phyloP scores from a whole-genome alignment of 2,888 invertebrate genomes.

The Ophion ellenae region DNA sequence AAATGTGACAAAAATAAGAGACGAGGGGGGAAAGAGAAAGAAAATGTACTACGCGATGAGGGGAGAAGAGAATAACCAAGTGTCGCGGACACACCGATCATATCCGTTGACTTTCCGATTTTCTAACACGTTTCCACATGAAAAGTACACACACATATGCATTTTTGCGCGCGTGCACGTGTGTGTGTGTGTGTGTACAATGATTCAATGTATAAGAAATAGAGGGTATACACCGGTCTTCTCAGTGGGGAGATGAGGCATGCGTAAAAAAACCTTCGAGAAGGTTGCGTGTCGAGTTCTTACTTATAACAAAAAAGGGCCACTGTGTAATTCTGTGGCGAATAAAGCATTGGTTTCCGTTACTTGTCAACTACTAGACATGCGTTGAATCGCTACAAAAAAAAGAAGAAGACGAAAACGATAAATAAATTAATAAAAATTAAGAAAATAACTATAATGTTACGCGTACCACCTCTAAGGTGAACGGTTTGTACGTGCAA shows the following conservation, averaged over 20 bases:
- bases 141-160: neutral
- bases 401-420: conserved; percentile 41
- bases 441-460: conserved; percentile 62
- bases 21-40: conserved; percentile 38
- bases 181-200: neutral
- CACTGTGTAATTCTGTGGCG: conserved; percentile 67
- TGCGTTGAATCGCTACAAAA: conserved; percentile 62
- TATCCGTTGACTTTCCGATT: conserved; percentile 62
- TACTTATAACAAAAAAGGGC: conserved; percentile 54
- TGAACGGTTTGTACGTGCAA: conserved; percentile 53
- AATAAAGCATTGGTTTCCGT: conserved; percentile 66
- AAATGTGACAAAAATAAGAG: conserved; percentile 41
- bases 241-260: conserved; percentile 31
- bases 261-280: conserved; percentile 49
- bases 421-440: conserved; percentile 41
- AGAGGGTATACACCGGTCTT: neutral
- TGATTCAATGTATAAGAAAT: neutral
- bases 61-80: conserved; percentile 15
- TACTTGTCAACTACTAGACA: conserved; percentile 66
- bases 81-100: conserved; percentile 46
- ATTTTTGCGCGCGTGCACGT: neutral
- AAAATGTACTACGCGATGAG: conserved; percentile 46
- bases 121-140: conserved; percentile 14
- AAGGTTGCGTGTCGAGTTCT: conserved; percentile 48
- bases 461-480: conserved; percentile 66